These are phyloP conservation scores for Toxotes jaculatrix DNA, from an alignment of 2,113 vertebrate genomes.

Conservation along the genomic window DNA sequence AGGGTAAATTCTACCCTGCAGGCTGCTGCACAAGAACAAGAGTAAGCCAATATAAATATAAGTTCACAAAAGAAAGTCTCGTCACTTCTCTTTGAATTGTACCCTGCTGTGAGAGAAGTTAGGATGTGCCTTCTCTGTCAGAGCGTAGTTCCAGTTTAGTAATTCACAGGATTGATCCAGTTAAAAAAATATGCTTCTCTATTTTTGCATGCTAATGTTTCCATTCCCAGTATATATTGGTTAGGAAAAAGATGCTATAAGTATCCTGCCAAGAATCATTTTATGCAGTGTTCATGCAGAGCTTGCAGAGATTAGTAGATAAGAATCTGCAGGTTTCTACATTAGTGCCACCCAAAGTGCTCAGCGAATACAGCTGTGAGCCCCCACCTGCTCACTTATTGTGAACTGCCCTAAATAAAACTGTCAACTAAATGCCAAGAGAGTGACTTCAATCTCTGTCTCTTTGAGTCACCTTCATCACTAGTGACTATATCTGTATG, in stretches of 20 bases:
- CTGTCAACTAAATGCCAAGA: neutral
- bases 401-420: too few species aligned
- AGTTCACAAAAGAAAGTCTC: neutral
- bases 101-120: neutral
- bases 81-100: neutral
- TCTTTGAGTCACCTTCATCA: neutral
- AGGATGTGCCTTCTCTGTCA: neutral
- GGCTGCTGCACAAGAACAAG: too few species aligned
- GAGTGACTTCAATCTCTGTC: neutral
- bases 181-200: conserved; percentile 5
- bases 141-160: neutral
- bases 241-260: neutral
- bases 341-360: neutral
- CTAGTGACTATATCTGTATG: neutral
- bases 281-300: neutral
- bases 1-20: too few species aligned
- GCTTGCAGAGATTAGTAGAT: neutral
- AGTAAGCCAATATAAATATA: neutral
- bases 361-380: neutral
- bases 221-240: neutral
- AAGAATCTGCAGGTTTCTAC: neutral
- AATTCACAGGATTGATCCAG: conserved; percentile 22
- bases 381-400: neutral
- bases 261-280: neutral
- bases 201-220: neutral